phyloP scores from a whole-genome alignment of 2,113 vertebrate genomes.

The Chaenocephalus aceratus region DNA sequence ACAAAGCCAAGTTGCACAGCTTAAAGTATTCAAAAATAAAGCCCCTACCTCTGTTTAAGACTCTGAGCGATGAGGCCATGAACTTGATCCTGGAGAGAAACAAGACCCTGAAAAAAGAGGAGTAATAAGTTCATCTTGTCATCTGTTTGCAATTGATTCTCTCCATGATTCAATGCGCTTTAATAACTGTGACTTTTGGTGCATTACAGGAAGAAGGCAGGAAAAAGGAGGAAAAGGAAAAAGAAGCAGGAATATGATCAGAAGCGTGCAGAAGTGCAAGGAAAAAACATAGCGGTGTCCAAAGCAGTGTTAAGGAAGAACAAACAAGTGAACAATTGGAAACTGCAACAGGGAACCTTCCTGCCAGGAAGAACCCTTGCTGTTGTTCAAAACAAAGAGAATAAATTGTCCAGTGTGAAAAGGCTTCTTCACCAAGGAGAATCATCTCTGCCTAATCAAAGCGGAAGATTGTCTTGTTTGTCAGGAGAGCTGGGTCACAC shows the following conservation, averaged over 20 bases:
- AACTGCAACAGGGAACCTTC: not conserved
- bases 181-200: not conserved
- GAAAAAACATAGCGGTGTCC: not conserved
- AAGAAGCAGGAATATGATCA: constrained; percentile 10
- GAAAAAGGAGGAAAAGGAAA: constrained; percentile 28
- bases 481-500: not conserved
- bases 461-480: not conserved
- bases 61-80: constrained; percentile 5
- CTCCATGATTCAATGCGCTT: not conserved
- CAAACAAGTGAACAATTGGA: not conserved
- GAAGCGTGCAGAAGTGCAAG: not conserved
- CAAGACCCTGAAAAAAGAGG: constrained; percentile 20
- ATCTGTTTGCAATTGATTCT: not conserved
- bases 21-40: constrained; percentile 72
- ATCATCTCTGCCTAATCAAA: constrained; percentile 19
- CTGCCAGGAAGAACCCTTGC: constrained; percentile 1
- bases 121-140: constrained; percentile 42
- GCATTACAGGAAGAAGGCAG: constrained; percentile 45
- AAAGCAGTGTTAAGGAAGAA: not conserved
- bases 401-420: constrained; percentile 33
- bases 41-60: constrained; percentile 57
- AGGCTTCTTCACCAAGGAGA: not conserved
- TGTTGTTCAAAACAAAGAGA: constrained; percentile 64
- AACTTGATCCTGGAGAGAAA: constrained; percentile 23
- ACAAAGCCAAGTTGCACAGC: constrained; percentile 83